A percentile compares a stretch with the other conserved stretches of the same genome.
phyloP scores from a whole-genome alignment of 2,113 vertebrate genomes.

The Ancistrus triradiatus region DNA sequence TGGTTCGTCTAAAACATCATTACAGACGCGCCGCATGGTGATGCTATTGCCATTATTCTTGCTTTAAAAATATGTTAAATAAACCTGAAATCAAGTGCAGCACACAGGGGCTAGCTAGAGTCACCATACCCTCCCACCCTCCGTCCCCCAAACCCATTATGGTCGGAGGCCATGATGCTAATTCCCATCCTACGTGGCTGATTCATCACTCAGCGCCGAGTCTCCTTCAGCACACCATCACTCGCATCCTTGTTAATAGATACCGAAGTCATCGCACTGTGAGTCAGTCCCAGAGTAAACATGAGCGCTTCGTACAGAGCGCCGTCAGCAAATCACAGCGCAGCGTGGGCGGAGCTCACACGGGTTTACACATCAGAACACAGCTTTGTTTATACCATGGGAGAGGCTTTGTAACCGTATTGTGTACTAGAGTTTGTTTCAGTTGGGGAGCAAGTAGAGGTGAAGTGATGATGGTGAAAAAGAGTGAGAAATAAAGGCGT shows the following conservation, averaged over 20 bases:
- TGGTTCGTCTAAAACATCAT: neutral
- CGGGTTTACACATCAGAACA: too few species aligned
- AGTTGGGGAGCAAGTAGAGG: too few species aligned
- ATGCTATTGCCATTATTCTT: too few species aligned
- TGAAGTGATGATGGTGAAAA: too few species aligned
- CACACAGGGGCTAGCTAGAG: neutral
- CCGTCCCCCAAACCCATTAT: neutral
- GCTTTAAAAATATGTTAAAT: slow-evolving; percentile 4
- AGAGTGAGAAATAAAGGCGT: too few species aligned
- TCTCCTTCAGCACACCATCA: slow-evolving; percentile 27
- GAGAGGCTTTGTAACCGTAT: too few species aligned
- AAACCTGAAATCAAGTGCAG: neutral
- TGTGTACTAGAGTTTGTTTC: too few species aligned
- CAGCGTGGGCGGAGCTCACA: slow-evolving; percentile 16
- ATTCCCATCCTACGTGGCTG: slow-evolving; percentile 14
- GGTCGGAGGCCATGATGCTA: neutral
- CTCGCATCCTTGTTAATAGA: slow-evolving; percentile 35
- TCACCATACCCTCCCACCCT: neutral
- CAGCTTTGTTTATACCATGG: too few species aligned
- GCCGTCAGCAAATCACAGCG: slow-evolving; percentile 20
- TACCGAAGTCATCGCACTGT: slow-evolving; percentile 5
- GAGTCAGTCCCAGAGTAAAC: slow-evolving; percentile 31
- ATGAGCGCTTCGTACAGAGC: neutral
- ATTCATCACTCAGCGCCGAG: slow-evolving; percentile 31
- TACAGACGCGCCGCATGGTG: slow-evolving; percentile 3